Percentiles rank a stretch among this genome's conserved stretches.
phyloP scores from a whole-genome alignment of 2,888 invertebrate genomes.

The Acleris emargana region DNA sequence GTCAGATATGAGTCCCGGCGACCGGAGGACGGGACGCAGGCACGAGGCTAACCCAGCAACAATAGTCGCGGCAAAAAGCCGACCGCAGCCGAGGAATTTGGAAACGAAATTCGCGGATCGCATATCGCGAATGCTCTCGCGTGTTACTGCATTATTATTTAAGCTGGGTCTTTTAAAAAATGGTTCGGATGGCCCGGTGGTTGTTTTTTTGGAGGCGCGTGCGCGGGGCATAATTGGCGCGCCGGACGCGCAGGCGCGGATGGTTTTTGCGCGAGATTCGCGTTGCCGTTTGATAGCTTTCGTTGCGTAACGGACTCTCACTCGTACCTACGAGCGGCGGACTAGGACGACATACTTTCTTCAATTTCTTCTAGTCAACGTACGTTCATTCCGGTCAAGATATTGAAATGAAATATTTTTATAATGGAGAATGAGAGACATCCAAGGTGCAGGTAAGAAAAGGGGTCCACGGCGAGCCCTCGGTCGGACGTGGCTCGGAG shows the following conservation, averaged over 20 bases:
- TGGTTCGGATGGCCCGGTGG: constrained; percentile 68
- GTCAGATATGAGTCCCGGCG: constrained; percentile 49
- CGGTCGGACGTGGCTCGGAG: constrained; percentile 64
- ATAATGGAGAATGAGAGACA: constrained; percentile 50
- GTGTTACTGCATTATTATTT: constrained; percentile 84
- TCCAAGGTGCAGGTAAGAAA: constrained; percentile 69
- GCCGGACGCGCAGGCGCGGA: constrained; percentile 60
- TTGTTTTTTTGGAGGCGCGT: constrained; percentile 80
- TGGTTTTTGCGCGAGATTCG: constrained; percentile 53
- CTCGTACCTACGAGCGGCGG: constrained; percentile 8
- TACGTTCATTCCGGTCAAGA: not conserved
- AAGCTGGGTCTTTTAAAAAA: constrained; percentile 75
- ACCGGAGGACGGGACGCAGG: constrained; percentile 39
- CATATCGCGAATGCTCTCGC: constrained; percentile 82
- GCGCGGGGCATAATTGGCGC: constrained; percentile 77
- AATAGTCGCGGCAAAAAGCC: constrained; percentile 75
- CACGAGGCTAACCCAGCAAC: constrained; percentile 51
- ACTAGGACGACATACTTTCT: constrained; percentile 23
- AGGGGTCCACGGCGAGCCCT: constrained; percentile 63
- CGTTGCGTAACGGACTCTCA: constrained; percentile 48
- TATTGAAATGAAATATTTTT: constrained; percentile 26
- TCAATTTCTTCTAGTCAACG: not conserved
- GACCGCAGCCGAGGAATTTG: constrained; percentile 69
- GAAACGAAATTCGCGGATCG: constrained; percentile 80
- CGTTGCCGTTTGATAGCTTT: constrained; percentile 49